Base-by-base conservation (phyloP, 1,140 invertebrate genomes). In the Diabrotica undecimpunctata region DNA sequence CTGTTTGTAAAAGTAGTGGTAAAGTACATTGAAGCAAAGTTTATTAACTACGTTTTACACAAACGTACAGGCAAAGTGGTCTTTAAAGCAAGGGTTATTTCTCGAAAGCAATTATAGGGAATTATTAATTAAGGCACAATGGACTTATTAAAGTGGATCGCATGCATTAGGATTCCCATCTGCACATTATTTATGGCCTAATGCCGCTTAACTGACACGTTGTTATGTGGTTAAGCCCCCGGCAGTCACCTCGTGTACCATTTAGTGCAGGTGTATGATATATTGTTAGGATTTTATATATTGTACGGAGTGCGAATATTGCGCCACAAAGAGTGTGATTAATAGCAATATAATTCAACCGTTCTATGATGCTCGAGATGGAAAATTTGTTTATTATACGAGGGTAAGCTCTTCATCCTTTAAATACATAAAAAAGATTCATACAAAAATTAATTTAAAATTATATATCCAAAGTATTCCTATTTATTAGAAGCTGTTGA, bases 181-280 rank as follows among this genome's bases (percentile, higher is more conserved):
- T 55, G 14, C 12, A 55, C 14, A 55, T 55, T 55, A 55, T 55
- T 55, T 55, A 55, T 14, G 35, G 54, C 14, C n/a, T 55, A 36
- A 55, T 25, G 54, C n/a, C 54, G 35, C 35, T 10, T 55, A 55
- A 55, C 54, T 55, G 54, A 55, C 54, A 55, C 13, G 2, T 12
- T 52, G 51, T 52, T 52, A 52, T 52, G 51, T 9, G 25, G 54
- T 46, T 46, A 46, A 55, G 14, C 54, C 35, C 35, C 9, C 10
- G 35, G 54, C 13, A 35, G 54, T 25, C 54, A 35, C 6, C 54
- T 35, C 13, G 35, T 14, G 2, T 25, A 55, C 54, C 35, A 35
- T 36, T 55, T 35, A 55, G 35, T 36, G 54, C 54, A 55, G 54
- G 25, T 55, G 41, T 46, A 46, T 46, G 41, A 46, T 46, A 46